Evolutionary conservation across 2,797 vertebrate genomes (phyloP).

Genomic region (Schizopygopsis malacanthus): DNA sequence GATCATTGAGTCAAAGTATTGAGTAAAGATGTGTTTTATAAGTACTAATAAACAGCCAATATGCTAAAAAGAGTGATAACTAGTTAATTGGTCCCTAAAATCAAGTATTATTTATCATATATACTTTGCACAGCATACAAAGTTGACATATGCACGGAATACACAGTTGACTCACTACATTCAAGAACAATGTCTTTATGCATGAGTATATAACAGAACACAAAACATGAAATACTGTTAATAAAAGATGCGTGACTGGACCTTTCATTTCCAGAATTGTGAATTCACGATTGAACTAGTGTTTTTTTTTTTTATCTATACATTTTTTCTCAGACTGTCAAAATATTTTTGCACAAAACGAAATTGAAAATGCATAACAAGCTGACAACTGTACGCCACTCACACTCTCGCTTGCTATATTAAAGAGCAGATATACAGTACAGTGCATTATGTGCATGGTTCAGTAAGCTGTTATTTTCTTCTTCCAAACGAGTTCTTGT

Average conservation of each 20-base stretch:
- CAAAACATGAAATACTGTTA: not conserved
- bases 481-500: not conserved
- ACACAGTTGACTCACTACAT: not conserved
- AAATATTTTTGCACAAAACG: not conserved
- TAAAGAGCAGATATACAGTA: not conserved
- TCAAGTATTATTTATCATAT: not conserved
- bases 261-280: not conserved
- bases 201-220: not conserved
- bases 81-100: not conserved
- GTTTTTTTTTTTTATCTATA: not conserved
- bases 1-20: not conserved
- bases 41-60: not conserved
- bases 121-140: not conserved
- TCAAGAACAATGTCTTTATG: not conserved
- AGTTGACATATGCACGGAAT: not conserved
- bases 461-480: not conserved
- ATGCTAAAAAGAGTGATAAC: not conserved
- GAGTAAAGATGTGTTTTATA: not conserved
- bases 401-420: not conserved
- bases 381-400: not conserved
- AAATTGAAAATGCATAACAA: not conserved
- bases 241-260: not conserved
- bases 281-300: not conserved
- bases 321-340: not conserved
- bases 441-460: not conserved